Percentiles rank a stretch among this genome's conserved stretches.
Evolutionary conservation across 2,888 invertebrate species (phyloP).

Genomic region (Drosophila suboccidentalis): DNA sequence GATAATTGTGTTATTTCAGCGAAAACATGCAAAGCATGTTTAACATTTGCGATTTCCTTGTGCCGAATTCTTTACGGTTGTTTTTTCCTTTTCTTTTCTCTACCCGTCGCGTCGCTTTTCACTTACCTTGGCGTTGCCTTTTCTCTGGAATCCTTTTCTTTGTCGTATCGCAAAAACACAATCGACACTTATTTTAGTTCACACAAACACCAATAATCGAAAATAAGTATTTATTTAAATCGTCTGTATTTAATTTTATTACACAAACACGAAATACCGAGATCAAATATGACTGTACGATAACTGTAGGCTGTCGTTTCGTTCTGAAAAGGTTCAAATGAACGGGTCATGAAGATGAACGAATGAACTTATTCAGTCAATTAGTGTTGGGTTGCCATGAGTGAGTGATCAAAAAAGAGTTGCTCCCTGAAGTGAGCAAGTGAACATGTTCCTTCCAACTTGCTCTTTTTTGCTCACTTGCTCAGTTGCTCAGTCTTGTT

Average conservation of each 20-base stretch:
- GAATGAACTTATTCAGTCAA: too few relatives aligned
- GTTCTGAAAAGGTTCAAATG: too few relatives aligned
- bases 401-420: too few relatives aligned
- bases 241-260: slow-evolving; percentile 24
- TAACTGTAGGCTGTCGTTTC: too few relatives aligned
- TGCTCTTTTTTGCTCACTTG: too few relatives aligned
- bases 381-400: too few relatives aligned
- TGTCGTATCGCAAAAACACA: slow-evolving; percentile 25
- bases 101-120: slow-evolving; percentile 56
- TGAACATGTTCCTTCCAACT: too few relatives aligned
- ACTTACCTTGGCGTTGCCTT: slow-evolving; percentile 48
- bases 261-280: slow-evolving; percentile 60
- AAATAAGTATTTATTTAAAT: slow-evolving; percentile 12
- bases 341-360: too few relatives aligned
- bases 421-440: too few relatives aligned
- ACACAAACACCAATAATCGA: slow-evolving; percentile 33
- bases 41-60: slow-evolving; percentile 51
- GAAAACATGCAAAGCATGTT: slow-evolving; percentile 20
- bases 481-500: too few relatives aligned
- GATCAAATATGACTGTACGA: slow-evolving; percentile 58
- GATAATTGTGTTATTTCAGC: slow-evolving; percentile 27
- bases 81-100: slow-evolving; percentile 42
- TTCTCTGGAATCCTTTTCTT: background rate
- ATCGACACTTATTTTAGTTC: slow-evolving; percentile 13
- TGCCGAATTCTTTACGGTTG: slow-evolving; percentile 42